Percentiles rank a stretch among this genome's conserved stretches.
Conservation (phyloP, 2,888 invertebrate species). For the Troides helena region DNA sequence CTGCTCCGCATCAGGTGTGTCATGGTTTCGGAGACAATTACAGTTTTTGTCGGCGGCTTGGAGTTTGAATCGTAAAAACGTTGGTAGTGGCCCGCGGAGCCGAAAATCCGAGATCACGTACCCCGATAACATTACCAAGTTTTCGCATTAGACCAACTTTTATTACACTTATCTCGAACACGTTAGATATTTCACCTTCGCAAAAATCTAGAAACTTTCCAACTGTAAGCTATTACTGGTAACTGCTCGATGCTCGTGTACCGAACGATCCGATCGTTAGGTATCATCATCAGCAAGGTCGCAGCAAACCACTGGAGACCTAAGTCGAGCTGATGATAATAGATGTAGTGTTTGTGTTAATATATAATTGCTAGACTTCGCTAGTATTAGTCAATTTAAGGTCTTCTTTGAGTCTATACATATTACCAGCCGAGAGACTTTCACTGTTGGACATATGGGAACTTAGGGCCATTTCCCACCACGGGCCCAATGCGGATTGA, state of each 20-base stretch:
- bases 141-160: slow-evolving; percentile 76
- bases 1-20: slow-evolving; percentile 18
- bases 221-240: slow-evolving; percentile 29
- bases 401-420: no score
- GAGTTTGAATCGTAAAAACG: slow-evolving; percentile 55
- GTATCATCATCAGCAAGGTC: no score
- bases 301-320: no score
- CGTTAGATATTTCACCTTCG: slow-evolving; percentile 47
- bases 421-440: no score
- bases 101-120: slow-evolving; percentile 77
- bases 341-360: no score
- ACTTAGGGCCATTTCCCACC: no score
- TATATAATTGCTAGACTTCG: no score
- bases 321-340: not conserved
- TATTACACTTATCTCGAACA: slow-evolving; percentile 75
- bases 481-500: no score
- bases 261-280: no score
- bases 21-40: slow-evolving; percentile 48
- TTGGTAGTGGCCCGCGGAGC: slow-evolving; percentile 55
- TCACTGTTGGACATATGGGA: no score
- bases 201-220: slow-evolving; percentile 23
- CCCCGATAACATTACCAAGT: slow-evolving; percentile 78
- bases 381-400: no score
- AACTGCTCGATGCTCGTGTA: no score
- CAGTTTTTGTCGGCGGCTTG: slow-evolving; percentile 45